Evolutionary conservation across 2,113 vertebrate genomes (phyloP).

Genomic region (Eonycteris spelaea): DNA sequence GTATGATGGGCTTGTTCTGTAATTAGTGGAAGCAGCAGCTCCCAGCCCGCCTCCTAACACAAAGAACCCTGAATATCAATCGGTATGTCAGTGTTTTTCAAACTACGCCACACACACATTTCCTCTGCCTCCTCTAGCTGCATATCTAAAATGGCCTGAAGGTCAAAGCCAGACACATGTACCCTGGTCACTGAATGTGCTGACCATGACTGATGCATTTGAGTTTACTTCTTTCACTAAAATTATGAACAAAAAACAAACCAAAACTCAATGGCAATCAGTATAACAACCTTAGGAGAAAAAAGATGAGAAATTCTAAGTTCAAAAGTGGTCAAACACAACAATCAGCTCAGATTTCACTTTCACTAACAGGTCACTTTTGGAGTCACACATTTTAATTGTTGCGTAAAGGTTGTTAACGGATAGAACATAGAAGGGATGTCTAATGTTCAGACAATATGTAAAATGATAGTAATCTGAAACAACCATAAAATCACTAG

Average conservation of each 20-base stretch:
- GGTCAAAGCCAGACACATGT: slow-evolving; percentile 73
- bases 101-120: slow-evolving; percentile 65
- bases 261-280: slow-evolving; percentile 44
- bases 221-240: slow-evolving; percentile 67
- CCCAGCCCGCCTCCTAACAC: slow-evolving; percentile 57
- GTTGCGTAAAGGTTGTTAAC: not conserved
- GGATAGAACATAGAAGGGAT: slow-evolving; percentile 38
- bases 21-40: slow-evolving; percentile 51
- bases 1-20: not conserved
- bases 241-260: not conserved
- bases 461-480: not conserved
- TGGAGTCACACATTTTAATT: slow-evolving; percentile 55
- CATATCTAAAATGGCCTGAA: slow-evolving; percentile 65
- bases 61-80: slow-evolving; percentile 52
- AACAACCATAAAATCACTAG: not conserved
- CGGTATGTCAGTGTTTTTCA: slow-evolving; percentile 61
- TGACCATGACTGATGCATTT: slow-evolving; percentile 41
- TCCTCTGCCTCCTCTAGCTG: slow-evolving; percentile 62
- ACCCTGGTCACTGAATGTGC: slow-evolving; percentile 49
- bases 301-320: slow-evolving; percentile 18
- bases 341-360: slow-evolving; percentile 47
- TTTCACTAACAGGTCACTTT: slow-evolving; percentile 57
- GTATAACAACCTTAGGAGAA: not conserved
- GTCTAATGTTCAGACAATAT: not conserved
- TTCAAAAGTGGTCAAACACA: slow-evolving; percentile 20